A percentile compares a stretch with the other conserved stretches of the same genome.
Conservation (phyloP, 2,888 invertebrate species). For the Acanthacorydalis orientalis region DNA sequence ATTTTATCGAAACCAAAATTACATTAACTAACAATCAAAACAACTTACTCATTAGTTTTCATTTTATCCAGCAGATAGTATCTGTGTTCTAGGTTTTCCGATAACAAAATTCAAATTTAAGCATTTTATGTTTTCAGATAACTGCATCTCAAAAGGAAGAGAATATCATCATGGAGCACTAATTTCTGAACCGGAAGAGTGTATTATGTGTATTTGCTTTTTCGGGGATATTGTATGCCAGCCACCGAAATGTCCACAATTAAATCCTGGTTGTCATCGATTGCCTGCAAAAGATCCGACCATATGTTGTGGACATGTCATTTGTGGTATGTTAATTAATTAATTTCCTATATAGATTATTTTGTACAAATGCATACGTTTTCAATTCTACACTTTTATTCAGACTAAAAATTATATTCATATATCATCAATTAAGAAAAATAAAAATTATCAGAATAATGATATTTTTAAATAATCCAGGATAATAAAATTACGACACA, state of each 20-base stretch:
- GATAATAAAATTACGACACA: no score
- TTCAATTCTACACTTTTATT: no score
- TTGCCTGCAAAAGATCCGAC: constrained; percentile 20
- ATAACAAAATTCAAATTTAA: not conserved
- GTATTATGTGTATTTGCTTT: constrained; percentile 38
- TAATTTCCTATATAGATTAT: no score
- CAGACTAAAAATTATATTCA: no score
- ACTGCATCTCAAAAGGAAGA: constrained; percentile 25
- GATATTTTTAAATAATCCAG: no score
- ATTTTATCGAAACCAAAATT: no score
- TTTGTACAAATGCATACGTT: no score
- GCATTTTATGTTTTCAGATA: constrained; percentile 16
- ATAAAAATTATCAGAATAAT: no score
- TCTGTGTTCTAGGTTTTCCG: not conserved
- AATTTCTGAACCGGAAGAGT: constrained; percentile 31
- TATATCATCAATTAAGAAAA: no score
- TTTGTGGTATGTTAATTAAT: constrained; percentile 30
- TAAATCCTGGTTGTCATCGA: constrained; percentile 30
- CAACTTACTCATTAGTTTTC: no score
- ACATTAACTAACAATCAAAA: no score
- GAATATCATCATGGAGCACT: constrained; percentile 35
- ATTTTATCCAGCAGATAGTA: no score
- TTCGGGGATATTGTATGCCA: constrained; percentile 41
- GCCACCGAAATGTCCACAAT: constrained; percentile 33
- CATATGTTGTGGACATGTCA: constrained; percentile 31